Evolutionary conservation across 2,888 invertebrate genomes (phyloP).

Genomic region (Nowickia ferox): DNA sequence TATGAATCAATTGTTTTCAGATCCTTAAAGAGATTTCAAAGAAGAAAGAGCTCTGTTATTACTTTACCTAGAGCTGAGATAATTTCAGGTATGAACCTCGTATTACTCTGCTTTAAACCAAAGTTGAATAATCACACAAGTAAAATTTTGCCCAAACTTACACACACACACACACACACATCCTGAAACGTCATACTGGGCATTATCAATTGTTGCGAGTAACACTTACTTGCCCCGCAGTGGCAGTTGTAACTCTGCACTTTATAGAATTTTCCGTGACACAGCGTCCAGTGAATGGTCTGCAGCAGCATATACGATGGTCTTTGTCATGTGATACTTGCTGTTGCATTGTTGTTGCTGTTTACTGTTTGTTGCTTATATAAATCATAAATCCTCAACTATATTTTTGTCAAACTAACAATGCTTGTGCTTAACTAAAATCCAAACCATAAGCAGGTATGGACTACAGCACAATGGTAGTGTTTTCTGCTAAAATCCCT

Average conservation of each 20-base stretch:
- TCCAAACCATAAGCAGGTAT: constrained; percentile 45
- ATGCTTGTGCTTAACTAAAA: constrained; percentile 32
- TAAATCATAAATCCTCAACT: constrained; percentile 66
- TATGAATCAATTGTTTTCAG: no score
- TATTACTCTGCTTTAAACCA: not conserved
- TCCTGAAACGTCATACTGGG: constrained; percentile 28
- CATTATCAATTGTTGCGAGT: constrained; percentile 59
- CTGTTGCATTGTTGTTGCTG: constrained; percentile 36
- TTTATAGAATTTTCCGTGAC: constrained; percentile 31
- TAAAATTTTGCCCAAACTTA: not conserved
- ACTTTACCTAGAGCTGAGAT: not conserved
- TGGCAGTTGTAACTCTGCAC: constrained; percentile 10
- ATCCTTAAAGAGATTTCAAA: no score
- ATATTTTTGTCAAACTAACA: constrained; percentile 54
- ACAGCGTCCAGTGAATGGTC: constrained; percentile 6
- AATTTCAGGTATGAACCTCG: not conserved
- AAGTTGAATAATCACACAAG: constrained; percentile 20
- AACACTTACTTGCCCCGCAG: not conserved
- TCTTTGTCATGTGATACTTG: constrained; percentile 46
- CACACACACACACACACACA: not conserved
- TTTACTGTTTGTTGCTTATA: constrained; percentile 47
- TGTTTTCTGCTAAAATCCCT: constrained; percentile 29
- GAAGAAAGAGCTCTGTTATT: no score
- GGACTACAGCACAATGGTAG: constrained; percentile 15
- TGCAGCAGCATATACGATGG: not conserved